These are phyloP conservation scores for Temnopleurus reevesii DNA, from an alignment of 53 echinoderm and acorn worm genomes.

Conservation along the genomic window DNA sequence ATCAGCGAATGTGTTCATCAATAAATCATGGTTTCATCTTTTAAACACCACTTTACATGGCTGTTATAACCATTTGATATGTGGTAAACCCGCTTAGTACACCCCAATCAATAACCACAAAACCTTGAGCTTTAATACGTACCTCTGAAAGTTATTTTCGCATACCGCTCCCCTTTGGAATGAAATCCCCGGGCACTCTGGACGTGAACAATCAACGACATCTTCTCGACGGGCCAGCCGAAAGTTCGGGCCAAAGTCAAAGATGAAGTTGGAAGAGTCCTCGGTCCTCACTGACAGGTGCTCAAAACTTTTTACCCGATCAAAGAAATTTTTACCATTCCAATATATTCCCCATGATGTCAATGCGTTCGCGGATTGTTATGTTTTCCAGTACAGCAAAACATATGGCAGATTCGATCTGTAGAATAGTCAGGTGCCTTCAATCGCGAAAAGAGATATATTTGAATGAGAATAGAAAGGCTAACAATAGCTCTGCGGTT, in stretches of 20 bases:
- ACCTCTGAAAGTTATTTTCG: slow-evolving; percentile 87
- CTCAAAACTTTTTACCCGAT: not conserved
- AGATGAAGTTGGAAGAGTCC: not conserved
- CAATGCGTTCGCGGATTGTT: not conserved
- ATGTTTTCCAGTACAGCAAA: not conserved
- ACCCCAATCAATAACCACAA: slow-evolving; percentile 27
- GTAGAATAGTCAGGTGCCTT: not conserved
- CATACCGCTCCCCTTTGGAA: slow-evolving; percentile 73
- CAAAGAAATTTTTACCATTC: not conserved
- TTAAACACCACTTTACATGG: too few relatives aligned
- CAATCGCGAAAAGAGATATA: not conserved
- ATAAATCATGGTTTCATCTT: too few relatives aligned
- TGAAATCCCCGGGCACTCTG: slow-evolving; percentile 78
- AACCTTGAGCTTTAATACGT: not conserved
- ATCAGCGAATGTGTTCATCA: too few relatives aligned
- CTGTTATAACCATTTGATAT: not conserved
- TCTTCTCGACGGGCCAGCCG: slow-evolving; percentile 24
- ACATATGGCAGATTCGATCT: not conserved
- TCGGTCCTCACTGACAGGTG: not conserved
- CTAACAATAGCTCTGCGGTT: slow-evolving; percentile 24
- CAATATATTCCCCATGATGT: not conserved
- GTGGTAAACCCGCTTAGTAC: not conserved
- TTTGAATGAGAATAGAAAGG: slow-evolving; percentile 28
- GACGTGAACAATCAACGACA: slow-evolving; percentile 83
- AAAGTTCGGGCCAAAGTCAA: not conserved